Conservation (phyloP, 30 jellyfish, hydroid and myxozoan genomes). For the Aurelia sp. region DNA sequence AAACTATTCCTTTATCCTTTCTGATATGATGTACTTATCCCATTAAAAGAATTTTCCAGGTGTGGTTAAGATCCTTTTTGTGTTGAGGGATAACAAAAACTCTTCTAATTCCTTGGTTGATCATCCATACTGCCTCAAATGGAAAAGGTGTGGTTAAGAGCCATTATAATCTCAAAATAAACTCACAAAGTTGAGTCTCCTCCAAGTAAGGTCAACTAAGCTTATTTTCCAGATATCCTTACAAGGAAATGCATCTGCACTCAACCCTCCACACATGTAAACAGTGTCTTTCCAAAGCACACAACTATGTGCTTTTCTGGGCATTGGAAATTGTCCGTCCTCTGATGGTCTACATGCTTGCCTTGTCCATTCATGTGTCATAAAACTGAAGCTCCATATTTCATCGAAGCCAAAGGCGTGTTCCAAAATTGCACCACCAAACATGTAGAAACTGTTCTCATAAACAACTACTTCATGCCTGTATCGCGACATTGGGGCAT, state of each 20-base stretch:
- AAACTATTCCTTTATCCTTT: no score
- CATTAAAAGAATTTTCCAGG: no score
- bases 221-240: constrained; percentile 76
- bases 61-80: no score
- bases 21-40: no score
- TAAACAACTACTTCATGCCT: constrained; percentile 78
- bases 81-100: no score
- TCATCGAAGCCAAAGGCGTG: constrained; percentile 53
- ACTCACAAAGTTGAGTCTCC: constrained; percentile 55
- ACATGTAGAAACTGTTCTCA: constrained; percentile 47
- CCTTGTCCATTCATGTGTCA: constrained; percentile 45
- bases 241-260: background rate
- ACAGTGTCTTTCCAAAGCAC: constrained; percentile 54
- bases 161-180: no score
- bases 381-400: constrained; percentile 39
- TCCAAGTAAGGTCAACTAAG: constrained; percentile 66
- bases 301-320: constrained; percentile 84
- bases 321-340: constrained; percentile 51
- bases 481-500: constrained; percentile 68
- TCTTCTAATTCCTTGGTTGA: no score
- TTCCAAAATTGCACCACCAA: constrained; percentile 74
- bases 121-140: no score
- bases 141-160: no score
- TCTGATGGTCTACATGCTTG: constrained; percentile 46
- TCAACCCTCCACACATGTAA: constrained; percentile 83